These are phyloP conservation scores for Dicranocentrus wangi DNA, from an alignment of 2,888 invertebrate species.

Conservation along the genomic window DNA sequence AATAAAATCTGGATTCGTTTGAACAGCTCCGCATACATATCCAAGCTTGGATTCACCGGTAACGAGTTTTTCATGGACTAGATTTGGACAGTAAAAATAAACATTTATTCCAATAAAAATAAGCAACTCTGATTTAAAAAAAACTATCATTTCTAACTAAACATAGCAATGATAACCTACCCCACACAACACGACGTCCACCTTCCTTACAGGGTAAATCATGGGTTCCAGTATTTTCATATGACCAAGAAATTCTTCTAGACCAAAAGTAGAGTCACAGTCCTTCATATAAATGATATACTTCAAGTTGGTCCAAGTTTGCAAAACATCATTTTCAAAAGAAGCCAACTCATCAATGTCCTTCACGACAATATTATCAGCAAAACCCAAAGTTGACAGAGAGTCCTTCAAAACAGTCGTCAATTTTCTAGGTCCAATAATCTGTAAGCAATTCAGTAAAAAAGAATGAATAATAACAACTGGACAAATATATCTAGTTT, in stretches of 20 bases:
- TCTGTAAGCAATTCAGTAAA: no score
- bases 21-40: not conserved
- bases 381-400: not conserved
- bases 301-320: not conserved
- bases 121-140: not conserved
- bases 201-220: not conserved
- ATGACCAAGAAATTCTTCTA: not conserved
- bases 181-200: not conserved
- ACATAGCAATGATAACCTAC: not conserved
- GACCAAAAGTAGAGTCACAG: not conserved
- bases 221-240: not conserved
- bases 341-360: not conserved
- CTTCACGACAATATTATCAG: not conserved
- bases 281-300: constrained; percentile 1
- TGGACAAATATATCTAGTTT: no score
- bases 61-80: no score
- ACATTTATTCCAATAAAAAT: not conserved
- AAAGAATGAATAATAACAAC: no score
- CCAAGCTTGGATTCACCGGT: not conserved
- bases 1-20: not conserved
- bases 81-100: not conserved
- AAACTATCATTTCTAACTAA: not conserved
- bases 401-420: not conserved
- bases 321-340: not conserved
- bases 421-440: not conserved